Evolutionary conservation across 2,797 vertebrate species (phyloP).

Genomic region (Urosaurus nigricauda): DNA sequence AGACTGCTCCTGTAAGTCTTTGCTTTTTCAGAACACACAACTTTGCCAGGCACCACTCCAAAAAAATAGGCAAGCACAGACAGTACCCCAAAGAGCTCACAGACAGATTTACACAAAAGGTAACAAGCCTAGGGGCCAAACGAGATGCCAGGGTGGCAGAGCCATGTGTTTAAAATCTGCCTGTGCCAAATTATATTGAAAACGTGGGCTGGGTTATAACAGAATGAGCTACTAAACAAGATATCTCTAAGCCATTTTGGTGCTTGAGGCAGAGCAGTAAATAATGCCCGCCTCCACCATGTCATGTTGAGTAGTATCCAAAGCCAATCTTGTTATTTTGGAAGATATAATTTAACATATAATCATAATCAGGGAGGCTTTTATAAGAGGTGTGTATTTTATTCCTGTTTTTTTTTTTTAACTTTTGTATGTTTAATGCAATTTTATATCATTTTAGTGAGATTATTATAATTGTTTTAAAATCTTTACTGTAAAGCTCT

Average conservation of each 20-base stretch:
- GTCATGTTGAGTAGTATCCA: not conserved
- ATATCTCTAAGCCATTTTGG: not conserved
- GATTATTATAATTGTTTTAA: too few relatives aligned
- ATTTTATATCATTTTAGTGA: too few relatives aligned
- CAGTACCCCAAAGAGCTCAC: not conserved
- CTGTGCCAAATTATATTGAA: not conserved
- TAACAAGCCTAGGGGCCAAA: not conserved
- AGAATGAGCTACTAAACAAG: not conserved
- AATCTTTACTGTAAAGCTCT: too few relatives aligned
- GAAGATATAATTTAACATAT: not conserved
- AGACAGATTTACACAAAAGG: not conserved
- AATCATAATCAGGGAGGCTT: too few relatives aligned
- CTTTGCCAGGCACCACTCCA: not conserved
- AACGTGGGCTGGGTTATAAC: not conserved
- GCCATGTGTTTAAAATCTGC: not conserved
- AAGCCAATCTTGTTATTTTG: not conserved
- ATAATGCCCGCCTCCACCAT: too few relatives aligned
- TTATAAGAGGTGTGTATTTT: too few relatives aligned
- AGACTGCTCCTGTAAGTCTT: slow-evolving; percentile 1
- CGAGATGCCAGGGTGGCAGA: not conserved
- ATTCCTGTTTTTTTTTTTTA: not conserved
- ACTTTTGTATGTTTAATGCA: too few relatives aligned
- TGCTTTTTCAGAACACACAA: not conserved
- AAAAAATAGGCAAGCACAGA: slow-evolving; percentile 12
- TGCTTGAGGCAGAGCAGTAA: too few relatives aligned